A percentile compares a stretch with the other conserved stretches of the same genome.
Conservation (phyloP, 2,888 invertebrate species). For the Hermaeophaga mercurialis region DNA sequence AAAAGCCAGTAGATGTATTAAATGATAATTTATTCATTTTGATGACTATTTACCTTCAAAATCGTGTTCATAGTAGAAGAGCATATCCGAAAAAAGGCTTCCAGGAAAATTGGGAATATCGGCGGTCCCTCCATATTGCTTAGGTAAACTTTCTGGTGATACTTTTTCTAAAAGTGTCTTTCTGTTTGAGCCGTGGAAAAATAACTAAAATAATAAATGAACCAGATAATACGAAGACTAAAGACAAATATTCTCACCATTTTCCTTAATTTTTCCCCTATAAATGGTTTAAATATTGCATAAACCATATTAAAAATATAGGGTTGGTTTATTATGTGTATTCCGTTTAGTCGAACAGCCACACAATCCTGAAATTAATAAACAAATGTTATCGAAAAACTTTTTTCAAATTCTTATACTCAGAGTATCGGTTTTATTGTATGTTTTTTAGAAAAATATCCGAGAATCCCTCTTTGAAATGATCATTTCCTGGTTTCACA, state of each 20-base stretch:
- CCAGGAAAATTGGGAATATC: constrained; percentile 69
- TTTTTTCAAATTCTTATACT: too few relatives aligned
- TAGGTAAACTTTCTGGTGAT: constrained; percentile 64
- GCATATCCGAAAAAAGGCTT: constrained; percentile 68
- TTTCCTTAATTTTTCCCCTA: constrained; percentile 79
- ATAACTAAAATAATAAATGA: constrained; percentile 58
- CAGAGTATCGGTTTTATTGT: too few relatives aligned
- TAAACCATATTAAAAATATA: constrained; percentile 85
- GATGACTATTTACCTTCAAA: constrained; percentile 75
- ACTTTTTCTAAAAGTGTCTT: constrained; percentile 66
- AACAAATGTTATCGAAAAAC: too few relatives aligned
- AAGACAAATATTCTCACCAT: constrained; percentile 61
- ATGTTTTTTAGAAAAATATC: too few relatives aligned
- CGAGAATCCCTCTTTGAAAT: too few relatives aligned
- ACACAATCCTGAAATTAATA: constrained; percentile 72
- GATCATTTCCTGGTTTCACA: too few relatives aligned
- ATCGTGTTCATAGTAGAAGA: constrained; percentile 68
- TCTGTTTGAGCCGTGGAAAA: constrained; percentile 74
- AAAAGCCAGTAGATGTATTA: too few relatives aligned
- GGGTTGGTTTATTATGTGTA: constrained; percentile 89
- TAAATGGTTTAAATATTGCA: constrained; percentile 85
- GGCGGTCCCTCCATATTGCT: constrained; percentile 70
- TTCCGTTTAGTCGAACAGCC: constrained; percentile 80
- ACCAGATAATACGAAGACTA: not conserved
- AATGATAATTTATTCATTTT: too few relatives aligned